phyloP scores from a whole-genome alignment of 2,797 vertebrate genomes.

The Coreius guichenoti region DNA sequence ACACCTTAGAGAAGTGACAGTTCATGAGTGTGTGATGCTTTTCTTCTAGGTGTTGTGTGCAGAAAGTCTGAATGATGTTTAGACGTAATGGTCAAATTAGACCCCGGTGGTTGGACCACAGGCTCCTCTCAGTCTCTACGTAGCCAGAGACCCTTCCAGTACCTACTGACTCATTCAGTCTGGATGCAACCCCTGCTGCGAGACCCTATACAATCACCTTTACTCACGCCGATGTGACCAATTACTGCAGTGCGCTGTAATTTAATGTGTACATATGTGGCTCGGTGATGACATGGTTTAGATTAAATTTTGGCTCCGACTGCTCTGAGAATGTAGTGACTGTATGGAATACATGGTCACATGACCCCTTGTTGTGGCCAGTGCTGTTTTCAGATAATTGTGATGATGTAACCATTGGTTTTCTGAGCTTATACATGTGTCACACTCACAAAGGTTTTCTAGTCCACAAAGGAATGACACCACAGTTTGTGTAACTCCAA shows the following conservation, averaged over 20 bases:
- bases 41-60: slow-evolving; percentile 14
- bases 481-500: slow-evolving; percentile 32
- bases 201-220: slow-evolving; percentile 23
- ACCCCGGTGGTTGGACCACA: slow-evolving; percentile 33
- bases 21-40: slow-evolving; percentile 41
- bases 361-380: slow-evolving; percentile 54
- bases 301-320: slow-evolving; percentile 47
- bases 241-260: slow-evolving; percentile 22
- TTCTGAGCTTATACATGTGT: slow-evolving; percentile 33
- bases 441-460: slow-evolving; percentile 31
- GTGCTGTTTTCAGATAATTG: slow-evolving; percentile 40
- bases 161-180: slow-evolving; percentile 18
- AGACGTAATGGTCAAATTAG: slow-evolving; percentile 7
- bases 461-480: slow-evolving; percentile 34
- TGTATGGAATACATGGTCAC: slow-evolving; percentile 27
- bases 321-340: slow-evolving; percentile 42
- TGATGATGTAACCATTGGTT: slow-evolving; percentile 44
- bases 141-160: slow-evolving; percentile 4
- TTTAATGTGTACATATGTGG: slow-evolving; percentile 41
- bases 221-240: slow-evolving; percentile 29
- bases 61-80: slow-evolving; percentile 38
- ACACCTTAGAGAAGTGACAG: slow-evolving; percentile 42
- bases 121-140: slow-evolving; percentile 37
- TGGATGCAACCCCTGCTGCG: not conserved
- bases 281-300: slow-evolving; percentile 24